Base-by-base conservation (phyloP, 2,797 vertebrate genomes). In the Caiman crocodilus region DNA sequence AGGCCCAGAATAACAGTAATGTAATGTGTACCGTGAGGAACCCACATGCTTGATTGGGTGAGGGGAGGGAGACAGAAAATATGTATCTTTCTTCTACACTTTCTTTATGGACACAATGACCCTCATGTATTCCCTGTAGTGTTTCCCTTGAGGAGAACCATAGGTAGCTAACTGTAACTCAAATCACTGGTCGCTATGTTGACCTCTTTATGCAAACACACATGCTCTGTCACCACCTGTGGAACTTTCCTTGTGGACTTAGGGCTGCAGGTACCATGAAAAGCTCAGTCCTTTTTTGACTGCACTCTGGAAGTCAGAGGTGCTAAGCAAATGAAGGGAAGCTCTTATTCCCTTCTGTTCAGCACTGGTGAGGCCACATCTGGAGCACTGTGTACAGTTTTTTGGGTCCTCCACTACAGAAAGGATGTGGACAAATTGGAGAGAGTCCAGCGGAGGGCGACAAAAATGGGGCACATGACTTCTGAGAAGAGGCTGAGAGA, bases 51-150 rank as follows among this genome's bases (percentile, higher is more conserved):
- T 84, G 55, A 21, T 21, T 79, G 76, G 76, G 88, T 28, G 28
- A 28, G 84, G 65, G n/a, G 50, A 61, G 74, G 59, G 28, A 79
- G 32, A 75, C 63, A 84, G 82, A 60, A 85, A 79, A 55, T 63
- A 65, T 55, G 63, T 63, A 14, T 61, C 42, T 30, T 42, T 65
- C 80, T 79, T 16, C 25, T 26, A 61, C 76, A 56, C 80, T 81
- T 82, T 85, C 76, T 84, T 84, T 80, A 76, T 76, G 77, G 84
- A 23, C 67, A 85, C 82, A 90, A 85, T 90, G 69, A 85, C 16
- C 63, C 35, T 73, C 75, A 57, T 85, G 67, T 85, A 77, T 81
- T 76, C 61, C 25, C 61, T 85, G 82, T 76, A 64, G 23, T 35
- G 56, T 57, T 74, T 69, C 69, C 25, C 61, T 9, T 26, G 60